A percentile compares a stretch with the other conserved stretches of the same genome.
Conservation (phyloP, 2,113 vertebrate species). For the Tachysurus fulvidraco region DNA sequence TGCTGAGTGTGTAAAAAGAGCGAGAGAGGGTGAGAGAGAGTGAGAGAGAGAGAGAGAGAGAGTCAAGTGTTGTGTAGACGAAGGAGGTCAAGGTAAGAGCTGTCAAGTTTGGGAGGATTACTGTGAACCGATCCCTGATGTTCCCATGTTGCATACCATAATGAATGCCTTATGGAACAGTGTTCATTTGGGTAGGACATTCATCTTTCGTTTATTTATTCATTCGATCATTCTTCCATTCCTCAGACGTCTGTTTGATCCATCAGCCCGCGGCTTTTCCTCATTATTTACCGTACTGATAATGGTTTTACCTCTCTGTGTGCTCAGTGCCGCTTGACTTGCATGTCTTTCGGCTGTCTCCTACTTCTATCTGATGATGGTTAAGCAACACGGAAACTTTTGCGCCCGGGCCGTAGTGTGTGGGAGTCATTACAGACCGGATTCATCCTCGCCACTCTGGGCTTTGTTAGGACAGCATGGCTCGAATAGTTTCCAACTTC, state of each 20-base stretch:
- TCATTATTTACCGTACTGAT: background rate
- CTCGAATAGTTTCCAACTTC: slow-evolving; percentile 66
- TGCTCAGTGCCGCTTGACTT: slow-evolving; percentile 1
- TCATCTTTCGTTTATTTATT: background rate
- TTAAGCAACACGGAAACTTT: background rate
- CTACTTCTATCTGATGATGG: background rate
- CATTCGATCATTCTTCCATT: background rate
- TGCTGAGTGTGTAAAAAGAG: slow-evolving; percentile 54
- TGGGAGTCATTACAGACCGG: background rate
- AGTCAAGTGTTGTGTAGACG: slow-evolving; percentile 52
- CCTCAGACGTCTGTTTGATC: background rate
- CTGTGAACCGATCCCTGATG: background rate
- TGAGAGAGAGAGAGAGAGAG: slow-evolving; percentile 50
- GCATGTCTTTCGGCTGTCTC: background rate
- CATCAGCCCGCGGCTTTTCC: background rate
- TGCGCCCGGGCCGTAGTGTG: background rate
- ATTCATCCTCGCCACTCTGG: slow-evolving; percentile 21
- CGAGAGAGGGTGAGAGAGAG: slow-evolving; percentile 52
- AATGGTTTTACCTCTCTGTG: slow-evolving; percentile 37
- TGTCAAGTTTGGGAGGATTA: background rate
- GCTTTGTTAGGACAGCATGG: slow-evolving; percentile 70
- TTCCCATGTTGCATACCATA: background rate
- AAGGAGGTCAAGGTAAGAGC: slow-evolving; percentile 1
- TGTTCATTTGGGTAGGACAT: background rate
- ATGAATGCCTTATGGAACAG: background rate